Evolutionary conservation across 2,797 vertebrate species (phyloP), one percentile per base, ranked within the genome.

Genomic region (Liparis tanakae): DNA sequence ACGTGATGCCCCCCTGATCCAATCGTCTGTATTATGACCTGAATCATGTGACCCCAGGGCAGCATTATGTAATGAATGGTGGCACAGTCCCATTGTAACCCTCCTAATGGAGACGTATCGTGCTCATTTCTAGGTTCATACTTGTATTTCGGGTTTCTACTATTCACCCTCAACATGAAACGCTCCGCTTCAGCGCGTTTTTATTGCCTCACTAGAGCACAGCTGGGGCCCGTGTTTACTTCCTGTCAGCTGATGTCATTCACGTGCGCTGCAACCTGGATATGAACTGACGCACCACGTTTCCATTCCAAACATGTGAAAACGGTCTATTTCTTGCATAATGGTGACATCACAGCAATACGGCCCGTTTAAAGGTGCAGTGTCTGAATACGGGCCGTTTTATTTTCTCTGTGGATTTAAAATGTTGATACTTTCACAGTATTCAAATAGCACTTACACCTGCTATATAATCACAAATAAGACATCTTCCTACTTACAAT

Each of bases 21-120:
- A 8, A 46, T 12, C 8, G 41, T 44, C 36, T 36, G 53, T 56
- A 15, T 46, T 50, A 53, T 13, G 2, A 37, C 14, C n/a, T 55
- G 7, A 55, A 34, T 44, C 61, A 34, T 17, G 7, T n/a, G 15
- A 53, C 6, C 30, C 22, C 14, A 20, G 25, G 51, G 33, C 22
- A 36, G 5, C 10, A 56, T 56, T 51, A 17, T 58, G 36, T 64
- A 51, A 78, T 64, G 13, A 14, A 7, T 54, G 22, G 51, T 54
- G 25, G 22, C 3, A 6, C 22, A 14, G 3, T 54, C 22, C 22
- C 13, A 15, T 25, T 30, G 13, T 30, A 14, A 54, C 51, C 13
- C 51, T 54, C 22, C 25, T 54, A 30, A 54, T 6, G 51, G 18
- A 50, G 10, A 20, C 48, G 5, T 18, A 3, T 13, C 10, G 1